Evolutionary conservation across 2,888 invertebrate genomes (phyloP), one percentile per base, ranked within the genome.

Genomic region (Eledona agricola): DNA sequence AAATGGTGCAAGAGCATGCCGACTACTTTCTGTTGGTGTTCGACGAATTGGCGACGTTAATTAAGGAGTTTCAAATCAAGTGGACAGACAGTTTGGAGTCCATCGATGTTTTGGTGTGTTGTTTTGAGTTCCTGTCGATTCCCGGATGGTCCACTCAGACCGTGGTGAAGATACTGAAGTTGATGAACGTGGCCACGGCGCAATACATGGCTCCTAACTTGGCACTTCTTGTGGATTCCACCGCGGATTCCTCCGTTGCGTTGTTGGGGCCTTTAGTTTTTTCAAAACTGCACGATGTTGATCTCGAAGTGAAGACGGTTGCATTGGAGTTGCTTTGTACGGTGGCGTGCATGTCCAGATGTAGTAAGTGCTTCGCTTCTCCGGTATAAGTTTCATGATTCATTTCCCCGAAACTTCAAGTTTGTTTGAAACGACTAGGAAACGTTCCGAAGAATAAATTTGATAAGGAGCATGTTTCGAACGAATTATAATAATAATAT

Each of bases 221-320:
- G 65, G 89, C 87, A 0, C 72, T 91, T 13, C 76, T 91, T 2
- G 78, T 89, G 54, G 88, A 90, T 64, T 80, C 83, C 9, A 78
- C 83, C 37, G 80, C 83, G 1, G 85, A 85, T 1, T 82, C 84
- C 0, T 71, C 74, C 12, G 81, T 89, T 71, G 80, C 83, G 53
- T 81, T 83, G 52, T 73, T 90, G 3, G 88, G 87, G 0, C 80
- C 83, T n/a, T 81, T 88, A 4, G 79, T 91, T 2, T 83, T 81
- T 35, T 81, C 81, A 71, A 85, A 88, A 68, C 77, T 90, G 68
- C 85, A 88, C 59, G 88, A 89, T 67, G 73, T 80, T 1, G 79
- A 84, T 34, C 91, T 91, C 91, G 90, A 91, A 72, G 83, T 91
- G 1, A 79, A 89, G 20, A 91, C 91, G 62, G 87, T 87, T 2